Conservation (phyloP, 2,888 invertebrate species). For the Cremastinae sp. region DNA sequence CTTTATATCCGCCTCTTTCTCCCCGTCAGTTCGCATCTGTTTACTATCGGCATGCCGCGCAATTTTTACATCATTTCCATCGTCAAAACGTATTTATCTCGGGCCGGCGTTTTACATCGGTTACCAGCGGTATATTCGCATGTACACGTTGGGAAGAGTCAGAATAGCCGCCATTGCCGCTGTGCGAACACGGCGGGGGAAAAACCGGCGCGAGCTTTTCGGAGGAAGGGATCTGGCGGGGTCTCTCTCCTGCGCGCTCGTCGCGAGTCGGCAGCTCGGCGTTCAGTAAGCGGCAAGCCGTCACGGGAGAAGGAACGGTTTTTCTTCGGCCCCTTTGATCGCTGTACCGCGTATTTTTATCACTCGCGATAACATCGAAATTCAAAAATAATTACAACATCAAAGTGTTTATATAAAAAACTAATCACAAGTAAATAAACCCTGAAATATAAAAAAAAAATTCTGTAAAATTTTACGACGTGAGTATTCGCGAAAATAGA, state of each 20-base stretch:
- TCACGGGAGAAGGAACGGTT: conserved; percentile 67
- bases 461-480: not conserved
- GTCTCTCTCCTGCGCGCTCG: conserved; percentile 61
- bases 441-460: not conserved
- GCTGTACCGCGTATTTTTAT: conserved; percentile 24
- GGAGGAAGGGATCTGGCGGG: conserved; percentile 55
- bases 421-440: no score
- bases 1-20: not conserved
- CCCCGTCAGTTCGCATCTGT: not conserved
- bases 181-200: conserved; percentile 53
- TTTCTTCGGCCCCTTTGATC: conserved; percentile 48
- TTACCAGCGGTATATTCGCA: conserved; percentile 19
- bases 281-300: conserved; percentile 79
- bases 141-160: conserved; percentile 42
- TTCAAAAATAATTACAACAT: no score
- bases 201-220: conserved; percentile 59
- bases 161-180: conserved; percentile 61
- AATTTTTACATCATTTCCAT: conserved; percentile 43
- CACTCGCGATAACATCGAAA: conserved; percentile 14
- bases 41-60: conserved; percentile 56
- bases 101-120: conserved; percentile 6
- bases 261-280: conserved; percentile 60
- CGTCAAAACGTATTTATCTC: conserved; percentile 39
- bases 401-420: no score
- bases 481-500: not conserved